Evolutionary conservation across 1,140 invertebrate species (phyloP), one percentile per base, ranked within the genome.

Genomic region (Riptortus pedestris): DNA sequence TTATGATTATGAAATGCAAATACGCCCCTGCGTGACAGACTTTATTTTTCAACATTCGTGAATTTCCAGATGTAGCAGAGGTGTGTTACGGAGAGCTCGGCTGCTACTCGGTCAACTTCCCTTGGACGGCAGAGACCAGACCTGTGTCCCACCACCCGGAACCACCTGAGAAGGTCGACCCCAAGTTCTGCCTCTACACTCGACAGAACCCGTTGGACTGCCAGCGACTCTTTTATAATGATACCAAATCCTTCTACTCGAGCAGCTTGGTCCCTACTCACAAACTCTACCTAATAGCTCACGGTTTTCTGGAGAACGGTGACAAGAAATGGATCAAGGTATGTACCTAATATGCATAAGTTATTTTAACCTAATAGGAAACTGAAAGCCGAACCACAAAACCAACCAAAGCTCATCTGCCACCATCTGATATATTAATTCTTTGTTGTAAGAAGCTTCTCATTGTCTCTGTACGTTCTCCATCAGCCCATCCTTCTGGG

Each of bases 261-360:
- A 76, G 83, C 16, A 81, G 80, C 45, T 75, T 89, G 0, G 79
- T 83, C 70, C 76, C 80, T 1, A 71, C 74, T 2, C 80, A 80
- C 18, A 83, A 83, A 26, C 79, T 87, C 43, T 91, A 84, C 70
- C 79, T 93, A 64, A 82, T 94, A 31, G 80, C 85, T 11, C 91
- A 94, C 70, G 91, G 91, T 7, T 94, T 90, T 71, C 74, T 93
- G 31, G 91, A 93, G 70, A 83, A 85, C 48, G 89, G 90, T 3
- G 79, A 85, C 65, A 85, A 86, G 68, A 75, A 79, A 29, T 93
- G 90, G 90, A 73, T 79, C 4, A 71, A 77, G 71, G 87, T 91
- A 75, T 24, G 29, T 1, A 5, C 31, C 5, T 38, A 38, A 5
- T 38, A 38, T 38, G 5, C 31, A n/a, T n/a, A n/a, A 43, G 11